Evolutionary conservation across 2,113 vertebrate genomes (phyloP).

Genomic region (Leuciscus idus): DNA sequence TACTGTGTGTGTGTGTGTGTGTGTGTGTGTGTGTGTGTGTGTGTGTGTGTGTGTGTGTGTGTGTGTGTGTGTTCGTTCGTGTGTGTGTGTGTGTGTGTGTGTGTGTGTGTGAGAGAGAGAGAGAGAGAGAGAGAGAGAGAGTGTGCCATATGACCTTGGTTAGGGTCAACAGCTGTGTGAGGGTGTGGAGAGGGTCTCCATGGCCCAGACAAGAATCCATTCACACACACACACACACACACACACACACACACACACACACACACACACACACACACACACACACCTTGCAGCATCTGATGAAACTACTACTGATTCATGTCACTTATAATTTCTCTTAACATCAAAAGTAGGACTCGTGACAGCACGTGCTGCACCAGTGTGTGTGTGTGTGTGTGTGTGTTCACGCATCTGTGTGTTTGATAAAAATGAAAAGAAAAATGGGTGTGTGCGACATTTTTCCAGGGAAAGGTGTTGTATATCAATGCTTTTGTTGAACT

Average conservation of each 20-base stretch:
- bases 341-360: neutral
- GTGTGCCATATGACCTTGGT: conserved; percentile 69
- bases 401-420: neutral
- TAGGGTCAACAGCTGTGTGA: conserved; percentile 75
- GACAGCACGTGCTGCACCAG: conserved; percentile 5
- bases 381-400: conserved; percentile 35
- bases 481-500: neutral
- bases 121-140: neutral
- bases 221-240: conserved; percentile 25
- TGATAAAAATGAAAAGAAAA: conserved; percentile 46
- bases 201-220: conserved; percentile 64
- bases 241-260: no score
- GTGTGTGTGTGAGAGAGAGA: conserved; percentile 30
- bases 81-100: neutral
- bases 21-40: conserved; percentile 26
- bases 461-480: neutral
- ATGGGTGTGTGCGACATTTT: conserved; percentile 13
- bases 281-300: neutral
- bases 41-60: conserved; percentile 48
- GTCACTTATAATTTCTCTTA: neutral
- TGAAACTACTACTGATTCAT: neutral
- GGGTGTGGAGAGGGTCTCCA: conserved; percentile 63
- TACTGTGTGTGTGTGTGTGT: conserved; percentile 51
- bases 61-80: neutral
- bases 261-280: conserved; percentile 1